Conservation (phyloP, 2,113 vertebrate genomes). For the Solenodon paradoxus region DNA sequence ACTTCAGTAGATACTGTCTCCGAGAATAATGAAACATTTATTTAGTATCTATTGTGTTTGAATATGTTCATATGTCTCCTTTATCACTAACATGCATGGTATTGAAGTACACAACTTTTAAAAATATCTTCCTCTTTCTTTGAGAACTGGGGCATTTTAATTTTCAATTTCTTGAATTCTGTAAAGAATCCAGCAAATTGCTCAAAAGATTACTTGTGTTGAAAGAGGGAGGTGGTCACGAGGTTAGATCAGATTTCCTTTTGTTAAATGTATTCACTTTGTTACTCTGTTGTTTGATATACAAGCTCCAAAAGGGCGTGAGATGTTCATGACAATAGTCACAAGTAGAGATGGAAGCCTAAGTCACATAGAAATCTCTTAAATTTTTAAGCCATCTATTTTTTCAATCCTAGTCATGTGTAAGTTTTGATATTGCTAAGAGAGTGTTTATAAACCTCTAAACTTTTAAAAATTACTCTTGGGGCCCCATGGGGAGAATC, state of each 20-base stretch:
- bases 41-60: neutral
- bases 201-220: neutral
- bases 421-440: neutral
- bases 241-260: neutral
- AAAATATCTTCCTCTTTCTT: neutral
- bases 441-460: neutral
- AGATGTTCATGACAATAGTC: neutral
- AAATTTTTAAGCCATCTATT: neutral
- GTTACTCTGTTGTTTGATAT: neutral
- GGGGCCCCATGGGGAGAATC: neutral
- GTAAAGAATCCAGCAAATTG: neutral
- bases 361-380: neutral
- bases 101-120: too few relatives aligned
- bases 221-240: neutral
- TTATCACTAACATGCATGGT: neutral
- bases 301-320: neutral
- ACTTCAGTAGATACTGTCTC: neutral
- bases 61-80: neutral
- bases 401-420: neutral
- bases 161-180: neutral
- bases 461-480: neutral
- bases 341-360: neutral
- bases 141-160: neutral
- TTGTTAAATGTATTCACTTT: neutral
- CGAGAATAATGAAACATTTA: neutral